Evolutionary conservation across 1,140 invertebrate species (phyloP), one percentile per base, ranked within the genome.

Genomic region (Heliconius melpomene): DNA sequence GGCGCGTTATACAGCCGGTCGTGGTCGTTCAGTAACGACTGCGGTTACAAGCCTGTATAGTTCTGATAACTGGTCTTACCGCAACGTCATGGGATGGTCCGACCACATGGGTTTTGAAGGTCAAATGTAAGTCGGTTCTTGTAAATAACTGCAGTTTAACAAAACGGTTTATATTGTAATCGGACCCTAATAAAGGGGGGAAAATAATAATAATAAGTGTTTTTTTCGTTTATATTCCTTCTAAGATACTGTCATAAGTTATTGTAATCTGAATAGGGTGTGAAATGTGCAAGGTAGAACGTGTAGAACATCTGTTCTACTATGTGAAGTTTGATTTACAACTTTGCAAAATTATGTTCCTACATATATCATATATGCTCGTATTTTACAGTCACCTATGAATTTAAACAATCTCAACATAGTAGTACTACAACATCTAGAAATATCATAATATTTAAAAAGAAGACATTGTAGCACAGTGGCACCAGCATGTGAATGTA

Each of bases 31-130:
- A 7, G 60, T 66, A 66, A 66, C 60, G 60, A 66, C 13, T 66
- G 60, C 60, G 60, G 60, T 66, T 66, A 66, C 11, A 66, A 23
- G 26, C 23, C 60, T 66, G 23, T 29, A 66, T 66, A 66, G 29
- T 29, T 26, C 26, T 66, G 60, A 66, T 66, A 66, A 66, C 60
- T 66, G 26, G 60, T 66, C 60, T 66, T n/a, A 66, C 60, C 60
- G 60, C 60, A 66, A 66, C 60, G 26, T 29, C 13, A 66, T 66
- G 60, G 60, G 60, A 66, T 66, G 26, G 1, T 29, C 23, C 60
- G 60, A 66, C 60, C 60, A 16, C 60, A 66, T 29, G 60, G 26
- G 26, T 29, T 29, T 66, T 11, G 60, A 66, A 66, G 26, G 60
- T 66, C 60, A 66, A 29, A 66, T 29, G 13, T n/a, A 29, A 29